Evolutionary conservation across 1,140 invertebrate species (phyloP).

Genomic region (Conus betulinus): DNA sequence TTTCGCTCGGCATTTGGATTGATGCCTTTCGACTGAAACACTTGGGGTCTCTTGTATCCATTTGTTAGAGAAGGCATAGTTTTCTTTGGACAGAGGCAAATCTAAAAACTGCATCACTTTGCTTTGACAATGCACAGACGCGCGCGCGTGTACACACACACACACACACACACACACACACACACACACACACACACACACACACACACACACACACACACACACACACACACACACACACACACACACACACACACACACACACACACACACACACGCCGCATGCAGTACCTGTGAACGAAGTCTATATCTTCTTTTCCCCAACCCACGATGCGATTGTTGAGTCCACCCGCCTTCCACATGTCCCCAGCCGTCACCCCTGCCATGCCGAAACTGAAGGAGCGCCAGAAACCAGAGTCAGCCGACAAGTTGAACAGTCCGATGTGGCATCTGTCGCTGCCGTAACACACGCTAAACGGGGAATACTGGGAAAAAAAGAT

Average conservation of each 20-base stretch:
- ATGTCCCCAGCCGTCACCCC: conserved; percentile 92
- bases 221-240: conserved; percentile 12
- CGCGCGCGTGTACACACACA: no score
- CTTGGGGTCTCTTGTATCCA: no score
- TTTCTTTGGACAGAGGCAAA: no score
- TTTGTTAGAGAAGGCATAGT: no score
- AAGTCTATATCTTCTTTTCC: conserved; percentile 78
- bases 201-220: background rate
- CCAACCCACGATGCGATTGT: conserved; percentile 84
- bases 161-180: no score
- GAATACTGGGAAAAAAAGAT: conserved; percentile 97
- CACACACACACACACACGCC: background rate
- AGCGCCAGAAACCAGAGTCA: conserved; percentile 89
- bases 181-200: no score
- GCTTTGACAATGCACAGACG: no score
- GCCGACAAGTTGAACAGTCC: conserved; percentile 76
- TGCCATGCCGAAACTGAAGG: conserved; percentile 95
- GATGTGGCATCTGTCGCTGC: conserved; percentile 73
- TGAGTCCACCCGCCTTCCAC: conserved; percentile 85
- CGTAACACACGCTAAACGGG: conserved; percentile 45
- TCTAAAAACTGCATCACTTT: no score
- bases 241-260: background rate
- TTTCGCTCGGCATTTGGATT: no score
- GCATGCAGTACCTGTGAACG: conserved; percentile 82
- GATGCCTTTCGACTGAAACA: no score